Percentiles rank a stretch among this genome's conserved stretches.
These are phyloP conservation scores for Popillia japonica DNA, from an alignment of 1,140 invertebrate genomes.

Conservation along the genomic window DNA sequence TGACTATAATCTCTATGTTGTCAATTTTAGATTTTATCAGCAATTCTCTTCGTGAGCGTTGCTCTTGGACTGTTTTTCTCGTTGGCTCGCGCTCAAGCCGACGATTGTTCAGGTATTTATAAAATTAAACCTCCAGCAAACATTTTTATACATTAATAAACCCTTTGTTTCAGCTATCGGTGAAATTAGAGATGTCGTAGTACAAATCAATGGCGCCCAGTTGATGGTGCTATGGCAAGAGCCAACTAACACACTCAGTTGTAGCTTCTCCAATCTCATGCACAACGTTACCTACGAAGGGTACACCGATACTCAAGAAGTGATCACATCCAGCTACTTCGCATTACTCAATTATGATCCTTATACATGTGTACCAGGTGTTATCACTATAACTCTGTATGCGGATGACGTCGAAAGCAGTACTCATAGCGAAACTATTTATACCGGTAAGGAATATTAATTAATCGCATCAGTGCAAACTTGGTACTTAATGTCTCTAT, in stretches of 20 bases:
- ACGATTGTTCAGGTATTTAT: neutral
- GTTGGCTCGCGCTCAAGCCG: neutral
- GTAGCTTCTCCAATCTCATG: neutral
- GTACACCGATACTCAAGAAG: neutral
- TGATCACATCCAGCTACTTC: neutral
- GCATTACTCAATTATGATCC: neutral
- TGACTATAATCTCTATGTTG: neutral
- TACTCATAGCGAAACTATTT: neutral
- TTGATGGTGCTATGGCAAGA: neutral
- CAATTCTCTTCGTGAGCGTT: neutral
- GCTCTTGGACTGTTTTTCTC: no score
- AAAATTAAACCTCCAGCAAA: neutral
- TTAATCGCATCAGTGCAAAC: neutral
- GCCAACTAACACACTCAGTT: neutral
- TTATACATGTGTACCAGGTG: neutral
- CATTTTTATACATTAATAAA: neutral
- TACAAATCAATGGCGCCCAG: neutral
- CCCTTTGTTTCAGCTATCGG: neutral
- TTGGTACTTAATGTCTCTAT: neutral
- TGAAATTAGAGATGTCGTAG: neutral
- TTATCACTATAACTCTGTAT: neutral
- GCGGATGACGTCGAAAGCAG: neutral
- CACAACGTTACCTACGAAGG: neutral
- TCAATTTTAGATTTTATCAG: neutral
- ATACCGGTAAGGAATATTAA: neutral